Percentiles rank a stretch among this genome's conserved stretches.
phyloP scores from a whole-genome alignment of 1,140 invertebrate genomes.

The Drosophila baimaii region DNA sequence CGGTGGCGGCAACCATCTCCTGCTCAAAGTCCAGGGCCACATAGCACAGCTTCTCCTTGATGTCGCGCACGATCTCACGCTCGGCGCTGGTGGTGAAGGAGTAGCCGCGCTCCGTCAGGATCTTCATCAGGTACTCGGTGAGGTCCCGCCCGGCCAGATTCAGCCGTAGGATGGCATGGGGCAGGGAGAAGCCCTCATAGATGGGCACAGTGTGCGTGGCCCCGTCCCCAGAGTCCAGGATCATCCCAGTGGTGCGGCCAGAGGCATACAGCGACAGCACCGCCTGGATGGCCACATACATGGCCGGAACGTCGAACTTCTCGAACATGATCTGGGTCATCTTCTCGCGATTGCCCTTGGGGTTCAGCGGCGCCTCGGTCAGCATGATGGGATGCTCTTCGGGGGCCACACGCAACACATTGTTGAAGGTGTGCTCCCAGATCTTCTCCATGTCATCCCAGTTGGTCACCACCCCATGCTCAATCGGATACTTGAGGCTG shows the following conservation, averaged over 20 bases:
- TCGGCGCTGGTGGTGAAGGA: conserved; percentile 7
- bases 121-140: conserved; percentile 7
- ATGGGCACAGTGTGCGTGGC: conserved; percentile 15
- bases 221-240: conserved; percentile 1
- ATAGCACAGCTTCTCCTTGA: conserved; percentile 9
- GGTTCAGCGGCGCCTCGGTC: conserved; percentile 9
- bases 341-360: conserved; percentile 9
- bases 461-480: conserved; percentile 8
- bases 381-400: conserved; percentile 5
- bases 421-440: conserved; percentile 7
- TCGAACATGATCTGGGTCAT: conserved; percentile 11
- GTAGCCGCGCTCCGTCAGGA: conserved; percentile 11
- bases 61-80: conserved; percentile 1
- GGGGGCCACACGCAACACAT: not conserved
- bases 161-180: not conserved
- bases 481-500: conserved; percentile 6
- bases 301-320: conserved; percentile 1
- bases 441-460: conserved; percentile 14
- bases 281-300: conserved; percentile 11
- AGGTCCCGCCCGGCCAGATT: conserved; percentile 7
- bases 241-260: conserved; percentile 1
- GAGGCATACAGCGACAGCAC: conserved; percentile 5
- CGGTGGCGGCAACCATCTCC: not conserved
- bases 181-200: conserved; percentile 13
- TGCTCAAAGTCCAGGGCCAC: conserved; percentile 5